Conservation (phyloP, 2,888 invertebrate genomes). For the Papilio elwesi region DNA sequence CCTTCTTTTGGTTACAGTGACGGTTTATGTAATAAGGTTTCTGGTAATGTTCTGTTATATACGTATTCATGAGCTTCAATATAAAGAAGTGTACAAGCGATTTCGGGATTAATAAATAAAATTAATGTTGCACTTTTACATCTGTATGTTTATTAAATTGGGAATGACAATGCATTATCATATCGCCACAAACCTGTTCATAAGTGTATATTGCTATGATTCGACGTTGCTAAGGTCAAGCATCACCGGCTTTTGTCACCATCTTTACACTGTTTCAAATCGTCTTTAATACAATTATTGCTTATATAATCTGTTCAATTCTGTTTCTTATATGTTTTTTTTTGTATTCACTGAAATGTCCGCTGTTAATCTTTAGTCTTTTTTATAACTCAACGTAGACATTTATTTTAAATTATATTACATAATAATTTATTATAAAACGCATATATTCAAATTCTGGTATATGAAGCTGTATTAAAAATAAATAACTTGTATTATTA, state of each 20-base stretch:
- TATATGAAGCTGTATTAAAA: background rate
- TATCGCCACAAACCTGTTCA: conserved; percentile 23
- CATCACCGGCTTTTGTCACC: conserved; percentile 47
- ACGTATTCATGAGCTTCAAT: too few relatives aligned
- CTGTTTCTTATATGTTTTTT: background rate
- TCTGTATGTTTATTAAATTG: conserved; percentile 32
- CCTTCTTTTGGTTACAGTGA: too few relatives aligned
- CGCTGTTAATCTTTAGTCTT: background rate
- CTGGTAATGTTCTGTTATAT: too few relatives aligned
- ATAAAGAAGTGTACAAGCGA: too few relatives aligned
- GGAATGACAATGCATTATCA: conserved; percentile 29
- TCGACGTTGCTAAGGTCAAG: conserved; percentile 53
- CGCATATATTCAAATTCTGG: background rate
- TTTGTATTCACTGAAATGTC: background rate
- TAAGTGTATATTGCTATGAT: conserved; percentile 42
- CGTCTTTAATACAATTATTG: conserved; percentile 1
- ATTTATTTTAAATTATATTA: background rate
- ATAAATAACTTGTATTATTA: background rate
- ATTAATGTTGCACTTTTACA: background rate
- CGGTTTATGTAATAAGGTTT: too few relatives aligned
- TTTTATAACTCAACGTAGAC: background rate
- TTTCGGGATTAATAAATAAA: background rate
- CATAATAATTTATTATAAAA: too few relatives aligned
- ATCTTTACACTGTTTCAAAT: conserved; percentile 8
- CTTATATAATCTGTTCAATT: background rate